phyloP scores from a whole-genome alignment of 1,140 invertebrate species.

The Oscheius sp. region DNA sequence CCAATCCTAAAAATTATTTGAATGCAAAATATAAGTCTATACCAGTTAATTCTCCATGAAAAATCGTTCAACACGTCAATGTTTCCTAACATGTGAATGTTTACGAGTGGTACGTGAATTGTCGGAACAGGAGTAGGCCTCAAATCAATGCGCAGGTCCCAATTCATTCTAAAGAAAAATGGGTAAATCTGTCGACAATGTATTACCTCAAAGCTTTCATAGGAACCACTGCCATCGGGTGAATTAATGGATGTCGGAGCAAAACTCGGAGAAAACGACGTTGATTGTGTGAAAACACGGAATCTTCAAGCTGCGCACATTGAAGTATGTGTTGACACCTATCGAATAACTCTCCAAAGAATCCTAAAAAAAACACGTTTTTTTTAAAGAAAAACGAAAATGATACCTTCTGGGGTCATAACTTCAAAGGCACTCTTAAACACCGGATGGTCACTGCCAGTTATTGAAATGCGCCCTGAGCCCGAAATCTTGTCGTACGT shows the following conservation, averaged over 20 bases:
- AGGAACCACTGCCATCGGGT: slow-evolving; percentile 21
- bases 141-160: slow-evolving; percentile 12
- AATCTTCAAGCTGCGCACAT: neutral
- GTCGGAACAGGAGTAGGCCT: neutral
- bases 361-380: neutral
- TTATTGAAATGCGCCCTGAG: no score
- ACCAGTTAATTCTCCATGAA: slow-evolving; percentile 15
- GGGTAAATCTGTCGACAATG: neutral
- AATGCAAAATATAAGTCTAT: neutral
- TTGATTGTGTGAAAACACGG: neutral
- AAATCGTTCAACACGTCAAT: slow-evolving; percentile 37
- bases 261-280: neutral
- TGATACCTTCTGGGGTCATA: neutral
- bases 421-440: no score
- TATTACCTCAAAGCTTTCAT: slow-evolving; percentile 24
- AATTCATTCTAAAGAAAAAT: slow-evolving; percentile 15
- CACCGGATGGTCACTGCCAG: no score
- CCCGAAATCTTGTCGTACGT: no score
- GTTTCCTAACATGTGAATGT: slow-evolving; percentile 36
- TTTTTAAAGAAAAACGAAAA: neutral
- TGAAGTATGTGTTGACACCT: neutral
- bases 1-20: slow-evolving; percentile 5
- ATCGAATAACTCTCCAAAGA: neutral
- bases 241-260: slow-evolving; percentile 19
- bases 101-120: slow-evolving; percentile 29